Conservation (phyloP, 2,113 vertebrate species). For the Mola mola region DNA sequence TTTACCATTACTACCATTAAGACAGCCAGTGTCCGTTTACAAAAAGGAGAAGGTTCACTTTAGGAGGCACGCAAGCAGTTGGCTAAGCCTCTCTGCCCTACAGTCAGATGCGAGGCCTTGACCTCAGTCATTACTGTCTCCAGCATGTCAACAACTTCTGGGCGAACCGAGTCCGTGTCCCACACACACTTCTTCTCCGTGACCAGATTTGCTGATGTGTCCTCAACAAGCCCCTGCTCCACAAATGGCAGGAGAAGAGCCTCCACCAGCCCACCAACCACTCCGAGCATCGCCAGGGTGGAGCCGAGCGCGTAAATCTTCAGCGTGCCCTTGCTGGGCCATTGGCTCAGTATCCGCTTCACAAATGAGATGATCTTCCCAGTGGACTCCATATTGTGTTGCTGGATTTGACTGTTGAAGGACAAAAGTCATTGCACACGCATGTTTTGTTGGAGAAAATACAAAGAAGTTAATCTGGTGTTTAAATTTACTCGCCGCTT, state of each 20-base stretch:
- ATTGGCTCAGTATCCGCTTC: conserved; percentile 86
- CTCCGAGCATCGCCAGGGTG: conserved; percentile 85
- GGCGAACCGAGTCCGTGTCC: conserved; percentile 18
- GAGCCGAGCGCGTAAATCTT: conserved; percentile 91
- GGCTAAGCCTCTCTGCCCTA: conserved; percentile 53
- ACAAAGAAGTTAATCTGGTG: not conserved
- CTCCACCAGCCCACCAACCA: conserved; percentile 86
- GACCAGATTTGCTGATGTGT: conserved; percentile 40
- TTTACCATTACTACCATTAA: conserved; percentile 26
- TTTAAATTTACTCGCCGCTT: too few relatives aligned
- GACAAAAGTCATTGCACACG: conserved; percentile 6
- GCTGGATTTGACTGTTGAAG: conserved; percentile 25
- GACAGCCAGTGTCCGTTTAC: conserved; percentile 9
- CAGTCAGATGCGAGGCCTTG: conserved; percentile 54
- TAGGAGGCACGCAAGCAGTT: conserved; percentile 70
- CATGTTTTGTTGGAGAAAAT: not conserved
- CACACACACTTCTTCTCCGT: conserved; percentile 27
- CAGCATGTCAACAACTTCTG: conserved; percentile 39
- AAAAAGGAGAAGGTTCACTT: conserved; percentile 22
- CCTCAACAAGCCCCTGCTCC: conserved; percentile 60
- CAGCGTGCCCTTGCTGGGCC: conserved; percentile 82
- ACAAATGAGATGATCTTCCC: conserved; percentile 89
- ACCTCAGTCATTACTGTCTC: conserved; percentile 20
- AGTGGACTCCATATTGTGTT: conserved; percentile 82
- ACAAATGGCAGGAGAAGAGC: conserved; percentile 84